Conservation (phyloP, 2,797 vertebrate genomes). For the Eulemur mongoz region DNA sequence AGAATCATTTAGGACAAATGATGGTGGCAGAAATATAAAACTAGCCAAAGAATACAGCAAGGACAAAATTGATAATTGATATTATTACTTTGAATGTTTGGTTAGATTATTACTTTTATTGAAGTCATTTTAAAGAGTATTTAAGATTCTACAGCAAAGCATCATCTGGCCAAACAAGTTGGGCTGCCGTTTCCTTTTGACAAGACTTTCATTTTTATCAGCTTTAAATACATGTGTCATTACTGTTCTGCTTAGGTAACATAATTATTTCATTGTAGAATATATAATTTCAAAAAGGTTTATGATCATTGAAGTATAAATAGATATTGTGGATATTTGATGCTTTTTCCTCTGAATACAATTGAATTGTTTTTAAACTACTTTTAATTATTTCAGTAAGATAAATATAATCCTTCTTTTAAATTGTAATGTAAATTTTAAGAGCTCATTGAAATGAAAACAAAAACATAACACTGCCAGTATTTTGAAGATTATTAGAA, state of each 20-base stretch:
- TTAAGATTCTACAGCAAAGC: not conserved
- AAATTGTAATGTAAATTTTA: slow-evolving; percentile 29
- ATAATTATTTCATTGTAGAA: not conserved
- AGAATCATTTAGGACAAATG: not conserved
- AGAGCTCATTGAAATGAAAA: slow-evolving; percentile 23
- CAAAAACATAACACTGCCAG: not conserved
- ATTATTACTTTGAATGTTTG: not conserved
- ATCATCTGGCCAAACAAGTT: not conserved
- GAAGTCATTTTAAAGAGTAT: not conserved
- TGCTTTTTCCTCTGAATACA: not conserved
- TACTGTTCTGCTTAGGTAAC: not conserved
- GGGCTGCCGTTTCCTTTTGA: not conserved
- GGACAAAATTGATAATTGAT: not conserved
- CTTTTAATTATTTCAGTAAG: slow-evolving; percentile 39
- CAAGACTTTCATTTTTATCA: slow-evolving; percentile 9
- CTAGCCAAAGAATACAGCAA: not conserved
- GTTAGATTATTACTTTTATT: not conserved
- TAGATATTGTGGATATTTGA: not conserved
- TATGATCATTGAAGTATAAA: not conserved
- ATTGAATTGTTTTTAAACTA: slow-evolving; percentile 17
- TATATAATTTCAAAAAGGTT: slow-evolving; percentile 1
- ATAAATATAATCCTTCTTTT: not conserved
- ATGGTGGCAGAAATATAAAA: not conserved
- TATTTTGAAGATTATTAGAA: not conserved
- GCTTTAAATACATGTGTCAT: not conserved